Conservation (phyloP, 2,113 vertebrate genomes). For the Kryptolebias marmoratus region DNA sequence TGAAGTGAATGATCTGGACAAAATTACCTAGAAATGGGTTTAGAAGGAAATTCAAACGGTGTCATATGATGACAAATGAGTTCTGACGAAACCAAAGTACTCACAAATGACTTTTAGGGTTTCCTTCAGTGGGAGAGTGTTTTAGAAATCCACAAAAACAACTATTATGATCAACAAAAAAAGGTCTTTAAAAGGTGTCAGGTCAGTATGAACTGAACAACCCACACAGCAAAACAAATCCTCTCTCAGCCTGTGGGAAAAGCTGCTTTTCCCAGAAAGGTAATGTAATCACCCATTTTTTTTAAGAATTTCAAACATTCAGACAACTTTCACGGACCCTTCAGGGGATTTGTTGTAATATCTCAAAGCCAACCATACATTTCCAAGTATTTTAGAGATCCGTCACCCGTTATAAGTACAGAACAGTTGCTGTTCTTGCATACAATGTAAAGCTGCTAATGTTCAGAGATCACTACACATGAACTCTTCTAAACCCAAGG, state of each 20-base stretch:
- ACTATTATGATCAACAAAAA: neutral
- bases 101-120: neutral
- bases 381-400: constrained; percentile 51
- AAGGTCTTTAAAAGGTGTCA: neutral
- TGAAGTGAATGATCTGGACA: constrained; percentile 35
- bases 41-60: constrained; percentile 45
- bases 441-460: constrained; percentile 16
- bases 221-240: neutral
- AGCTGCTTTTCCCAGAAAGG: constrained; percentile 24
- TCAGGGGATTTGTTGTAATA: neutral
- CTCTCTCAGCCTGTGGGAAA: constrained; percentile 37
- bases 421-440: constrained; percentile 18
- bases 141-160: neutral
- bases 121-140: neutral
- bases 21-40: constrained; percentile 39
- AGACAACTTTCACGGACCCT: constrained; percentile 18
- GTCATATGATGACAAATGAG: constrained; percentile 41
- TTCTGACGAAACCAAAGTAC: constrained; percentile 21
- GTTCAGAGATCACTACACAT: constrained; percentile 21
- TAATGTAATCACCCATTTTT: constrained; percentile 36
- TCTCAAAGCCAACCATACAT: constrained; percentile 45
- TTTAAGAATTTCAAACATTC: constrained; percentile 28
- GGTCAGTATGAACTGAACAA: constrained; percentile 11
- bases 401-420: constrained; percentile 13
- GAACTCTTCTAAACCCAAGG: neutral